Evolutionary conservation across 2,888 invertebrate genomes (phyloP).

Genomic region (Metopia argyrocephala): DNA sequence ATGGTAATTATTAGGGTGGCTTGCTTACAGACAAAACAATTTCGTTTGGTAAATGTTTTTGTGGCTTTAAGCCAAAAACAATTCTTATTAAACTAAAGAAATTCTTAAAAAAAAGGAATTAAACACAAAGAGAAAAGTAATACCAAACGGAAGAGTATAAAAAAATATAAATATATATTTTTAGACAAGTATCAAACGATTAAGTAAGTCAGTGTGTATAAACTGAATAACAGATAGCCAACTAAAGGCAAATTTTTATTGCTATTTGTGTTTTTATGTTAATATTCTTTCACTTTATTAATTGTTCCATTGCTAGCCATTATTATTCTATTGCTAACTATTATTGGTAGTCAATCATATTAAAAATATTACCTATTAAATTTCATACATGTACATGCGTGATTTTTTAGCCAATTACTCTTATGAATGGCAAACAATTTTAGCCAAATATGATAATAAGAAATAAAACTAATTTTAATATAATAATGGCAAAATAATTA

Average conservation of each 20-base stretch:
- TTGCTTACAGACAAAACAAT: conserved; percentile 16
- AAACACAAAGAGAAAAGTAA: conserved; percentile 13
- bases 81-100: no score
- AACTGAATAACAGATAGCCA: conserved; percentile 17
- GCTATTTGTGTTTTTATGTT: conserved; percentile 44
- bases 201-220: neutral
- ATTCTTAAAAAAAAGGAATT: neutral
- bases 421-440: neutral
- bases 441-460: conserved; percentile 12
- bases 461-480: neutral
- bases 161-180: neutral
- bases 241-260: conserved; percentile 43
- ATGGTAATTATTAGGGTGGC: conserved; percentile 38
- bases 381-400: conserved; percentile 19
- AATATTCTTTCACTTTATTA: neutral
- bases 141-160: conserved; percentile 30
- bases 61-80: conserved; percentile 41
- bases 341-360: no score
- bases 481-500: conserved; percentile 52
- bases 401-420: conserved; percentile 27
- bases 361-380: no score
- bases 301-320: neutral
- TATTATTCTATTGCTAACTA: no score
- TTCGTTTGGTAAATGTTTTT: neutral
- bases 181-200: conserved; percentile 14